These are phyloP conservation scores for Psammodynastes pulverulentus DNA, from an alignment of 2,113 vertebrate genomes.

Conservation along the genomic window DNA sequence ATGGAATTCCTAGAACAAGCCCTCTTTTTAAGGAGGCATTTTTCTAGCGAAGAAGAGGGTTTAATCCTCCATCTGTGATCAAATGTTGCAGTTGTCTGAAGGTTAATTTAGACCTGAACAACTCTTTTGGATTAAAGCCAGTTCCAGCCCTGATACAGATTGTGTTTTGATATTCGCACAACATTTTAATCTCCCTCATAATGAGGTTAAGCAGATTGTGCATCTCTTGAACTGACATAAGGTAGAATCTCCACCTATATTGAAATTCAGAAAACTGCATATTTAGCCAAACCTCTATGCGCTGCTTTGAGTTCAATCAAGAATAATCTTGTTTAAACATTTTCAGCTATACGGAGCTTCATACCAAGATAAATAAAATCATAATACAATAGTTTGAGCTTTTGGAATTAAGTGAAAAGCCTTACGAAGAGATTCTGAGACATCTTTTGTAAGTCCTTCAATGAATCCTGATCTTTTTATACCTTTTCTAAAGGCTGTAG, in stretches of 20 bases:
- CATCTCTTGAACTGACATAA: not conserved
- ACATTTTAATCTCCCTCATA: not conserved
- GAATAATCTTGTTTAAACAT: slow-evolving; percentile 11
- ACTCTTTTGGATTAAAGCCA: not conserved
- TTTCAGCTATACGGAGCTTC: not conserved
- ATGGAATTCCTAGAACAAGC: not conserved
- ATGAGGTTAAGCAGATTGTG: not conserved
- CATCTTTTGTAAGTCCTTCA: not conserved
- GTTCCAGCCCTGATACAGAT: not conserved
- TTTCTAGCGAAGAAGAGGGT: not conserved
- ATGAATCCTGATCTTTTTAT: not conserved
- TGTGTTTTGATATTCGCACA: not conserved
- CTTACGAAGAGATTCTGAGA: not conserved
- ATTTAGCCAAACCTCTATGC: not conserved
- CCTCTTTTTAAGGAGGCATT: not conserved
- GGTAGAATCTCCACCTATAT: not conserved
- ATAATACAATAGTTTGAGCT: not conserved
- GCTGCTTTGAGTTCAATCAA: not conserved
- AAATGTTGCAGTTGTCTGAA: not conserved
- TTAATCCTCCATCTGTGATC: not conserved
- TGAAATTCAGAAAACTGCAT: not conserved
- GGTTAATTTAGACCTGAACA: not conserved
- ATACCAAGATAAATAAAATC: not conserved
- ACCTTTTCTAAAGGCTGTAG: not conserved
- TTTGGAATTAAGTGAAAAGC: not conserved